A percentile compares a stretch with the other conserved stretches of the same genome.
phyloP scores from a whole-genome alignment of 2,888 invertebrate species.

The Cryptocephalus moraei region DNA sequence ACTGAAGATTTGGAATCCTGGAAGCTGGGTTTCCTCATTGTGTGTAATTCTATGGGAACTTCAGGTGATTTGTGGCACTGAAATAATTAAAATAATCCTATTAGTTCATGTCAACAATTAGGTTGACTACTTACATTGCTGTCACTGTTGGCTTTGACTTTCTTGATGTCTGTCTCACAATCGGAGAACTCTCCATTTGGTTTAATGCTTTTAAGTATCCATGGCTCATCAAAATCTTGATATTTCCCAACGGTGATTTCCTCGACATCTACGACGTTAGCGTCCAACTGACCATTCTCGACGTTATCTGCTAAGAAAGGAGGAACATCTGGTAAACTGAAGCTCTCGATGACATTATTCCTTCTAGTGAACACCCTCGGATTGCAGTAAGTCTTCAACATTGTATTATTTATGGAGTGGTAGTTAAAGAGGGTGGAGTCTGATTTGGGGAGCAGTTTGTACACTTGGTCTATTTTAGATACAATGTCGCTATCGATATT shows the following conservation, averaged over 20 bases:
- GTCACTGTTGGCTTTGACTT: conserved; percentile 8
- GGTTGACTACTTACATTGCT: no score
- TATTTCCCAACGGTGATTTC: conserved; percentile 15
- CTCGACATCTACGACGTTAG: conserved; percentile 15
- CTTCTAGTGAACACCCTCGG: conserved; percentile 19
- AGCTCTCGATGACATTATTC: conserved; percentile 23
- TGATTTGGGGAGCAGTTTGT: background rate
- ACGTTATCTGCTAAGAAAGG: conserved; percentile 20
- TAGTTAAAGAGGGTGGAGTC: no score
- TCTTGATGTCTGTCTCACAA: conserved; percentile 3
- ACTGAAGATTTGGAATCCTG: no score
- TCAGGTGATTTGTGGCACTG: no score
- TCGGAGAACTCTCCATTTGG: conserved; percentile 4
- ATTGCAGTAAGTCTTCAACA: conserved; percentile 27
- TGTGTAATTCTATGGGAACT: no score
- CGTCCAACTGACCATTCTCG: conserved; percentile 12
- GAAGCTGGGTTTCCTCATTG: no score
- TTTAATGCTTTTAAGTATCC: conserved; percentile 11
- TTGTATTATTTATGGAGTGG: conserved; percentile 4
- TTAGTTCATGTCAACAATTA: no score
- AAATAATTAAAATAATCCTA: no score
- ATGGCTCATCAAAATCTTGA: conserved; percentile 12
- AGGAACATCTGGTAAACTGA: conserved; percentile 28
- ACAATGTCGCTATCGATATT: no score
- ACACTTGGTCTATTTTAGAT: background rate